These are phyloP conservation scores for Geotrypetes seraphini DNA, from an alignment of 2,797 vertebrate genomes.

Conservation along the genomic window DNA sequence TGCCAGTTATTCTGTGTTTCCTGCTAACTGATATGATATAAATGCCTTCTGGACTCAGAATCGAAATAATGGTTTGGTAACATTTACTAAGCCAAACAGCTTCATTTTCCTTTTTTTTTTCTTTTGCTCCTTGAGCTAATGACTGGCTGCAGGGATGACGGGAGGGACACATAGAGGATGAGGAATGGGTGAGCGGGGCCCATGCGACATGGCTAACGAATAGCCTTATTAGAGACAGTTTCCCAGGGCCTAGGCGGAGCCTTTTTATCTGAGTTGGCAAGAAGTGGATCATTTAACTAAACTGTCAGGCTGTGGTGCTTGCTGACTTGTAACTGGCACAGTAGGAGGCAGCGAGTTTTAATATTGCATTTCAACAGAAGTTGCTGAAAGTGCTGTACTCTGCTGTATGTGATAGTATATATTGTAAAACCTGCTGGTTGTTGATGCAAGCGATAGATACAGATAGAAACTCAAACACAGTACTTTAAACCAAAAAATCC, in stretches of 20 bases:
- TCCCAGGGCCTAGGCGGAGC: slow-evolving; percentile 54
- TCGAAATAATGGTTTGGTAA: slow-evolving; percentile 56
- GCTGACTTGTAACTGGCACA: slow-evolving; percentile 23
- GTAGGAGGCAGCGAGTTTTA: slow-evolving; percentile 22
- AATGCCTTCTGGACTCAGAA: slow-evolving; percentile 34
- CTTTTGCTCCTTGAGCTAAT: slow-evolving; percentile 48
- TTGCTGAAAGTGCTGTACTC: neutral
- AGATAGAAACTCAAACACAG: neutral
- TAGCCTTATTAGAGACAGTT: slow-evolving; percentile 64
- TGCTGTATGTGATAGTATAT: no score
- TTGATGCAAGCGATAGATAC: neutral
- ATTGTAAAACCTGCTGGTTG: neutral
- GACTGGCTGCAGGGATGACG: slow-evolving; percentile 41
- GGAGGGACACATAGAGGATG: slow-evolving; percentile 40
- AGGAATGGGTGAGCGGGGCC: slow-evolving; percentile 49
- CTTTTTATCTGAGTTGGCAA: slow-evolving; percentile 58
- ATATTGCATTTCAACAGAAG: neutral
- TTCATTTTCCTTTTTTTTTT: slow-evolving; percentile 50
- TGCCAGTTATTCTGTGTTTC: slow-evolving; percentile 25
- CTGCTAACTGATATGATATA: slow-evolving; percentile 46
- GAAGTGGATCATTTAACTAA: slow-evolving; percentile 61
- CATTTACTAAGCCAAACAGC: slow-evolving; percentile 56
- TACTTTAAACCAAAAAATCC: neutral
- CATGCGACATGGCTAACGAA: slow-evolving; percentile 45
- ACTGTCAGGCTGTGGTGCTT: slow-evolving; percentile 39